Conservation (phyloP, 2,797 vertebrate genomes). For the Muscicapa comitata region DNA sequence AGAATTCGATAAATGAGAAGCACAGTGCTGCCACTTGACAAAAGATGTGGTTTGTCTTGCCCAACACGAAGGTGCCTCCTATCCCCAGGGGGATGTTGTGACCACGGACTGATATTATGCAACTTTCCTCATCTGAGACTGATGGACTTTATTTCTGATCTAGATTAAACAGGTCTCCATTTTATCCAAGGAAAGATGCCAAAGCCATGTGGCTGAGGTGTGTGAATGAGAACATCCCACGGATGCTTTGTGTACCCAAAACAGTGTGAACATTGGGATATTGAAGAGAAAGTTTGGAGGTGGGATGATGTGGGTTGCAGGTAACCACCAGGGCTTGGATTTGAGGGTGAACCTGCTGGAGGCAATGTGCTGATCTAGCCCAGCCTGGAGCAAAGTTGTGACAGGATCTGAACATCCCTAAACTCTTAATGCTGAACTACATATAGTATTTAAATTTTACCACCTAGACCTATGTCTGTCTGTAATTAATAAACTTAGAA, state of each 20-base stretch:
- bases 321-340: rapidly evolving
- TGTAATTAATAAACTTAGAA: slow-evolving; percentile 5
- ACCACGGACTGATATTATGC: background rate
- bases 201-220: background rate
- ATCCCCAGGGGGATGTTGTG: rapidly evolving
- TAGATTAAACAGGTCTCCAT: background rate
- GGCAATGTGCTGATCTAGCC: background rate
- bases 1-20: background rate
- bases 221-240: background rate
- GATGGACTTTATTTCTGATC: background rate
- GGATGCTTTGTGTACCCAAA: background rate
- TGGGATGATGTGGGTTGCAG: background rate
- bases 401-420: background rate
- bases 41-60: background rate
- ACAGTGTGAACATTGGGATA: background rate
- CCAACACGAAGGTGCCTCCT: background rate
- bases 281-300: background rate
- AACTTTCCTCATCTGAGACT: background rate
- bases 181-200: background rate
- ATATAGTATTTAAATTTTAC: background rate
- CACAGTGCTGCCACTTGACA: background rate
- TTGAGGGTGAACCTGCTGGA: background rate
- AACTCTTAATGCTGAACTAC: background rate
- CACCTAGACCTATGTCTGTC: background rate
- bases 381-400: background rate